phyloP scores from a whole-genome alignment of 2,888 invertebrate genomes.

The Phalera bucephala region DNA sequence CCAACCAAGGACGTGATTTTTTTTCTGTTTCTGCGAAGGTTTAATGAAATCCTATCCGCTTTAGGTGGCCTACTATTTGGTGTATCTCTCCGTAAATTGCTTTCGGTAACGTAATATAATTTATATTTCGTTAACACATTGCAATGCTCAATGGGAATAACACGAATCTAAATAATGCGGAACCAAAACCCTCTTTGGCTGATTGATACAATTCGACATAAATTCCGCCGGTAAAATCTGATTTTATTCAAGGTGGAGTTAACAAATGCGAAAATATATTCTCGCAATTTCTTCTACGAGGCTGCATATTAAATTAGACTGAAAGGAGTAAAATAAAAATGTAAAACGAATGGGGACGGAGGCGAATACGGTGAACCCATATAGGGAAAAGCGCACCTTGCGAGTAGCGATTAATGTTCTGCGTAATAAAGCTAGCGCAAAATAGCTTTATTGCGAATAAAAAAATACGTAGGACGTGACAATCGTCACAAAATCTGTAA shows the following conservation, averaged over 20 bases:
- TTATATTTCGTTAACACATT: background rate
- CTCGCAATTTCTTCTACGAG: slow-evolving; percentile 63
- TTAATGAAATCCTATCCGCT: slow-evolving; percentile 66
- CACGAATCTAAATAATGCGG: slow-evolving; percentile 17
- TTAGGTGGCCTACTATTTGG: slow-evolving; percentile 28
- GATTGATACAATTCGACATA: slow-evolving; percentile 44
- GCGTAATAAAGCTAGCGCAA: too few relatives aligned
- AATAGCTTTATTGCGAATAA: too few relatives aligned
- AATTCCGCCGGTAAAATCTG: slow-evolving; percentile 48
- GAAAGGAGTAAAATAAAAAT: slow-evolving; percentile 73
- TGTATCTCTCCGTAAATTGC: slow-evolving; percentile 9
- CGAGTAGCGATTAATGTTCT: slow-evolving; percentile 31
- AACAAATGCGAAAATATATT: slow-evolving; percentile 68
- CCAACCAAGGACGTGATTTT: slow-evolving; percentile 62
- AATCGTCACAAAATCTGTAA: too few relatives aligned
- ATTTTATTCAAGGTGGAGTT: slow-evolving; percentile 60
- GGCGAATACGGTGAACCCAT: slow-evolving; percentile 51
- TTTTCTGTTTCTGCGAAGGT: slow-evolving; percentile 52
- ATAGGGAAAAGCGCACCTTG: slow-evolving; percentile 34
- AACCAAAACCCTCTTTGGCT: slow-evolving; percentile 24
- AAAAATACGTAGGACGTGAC: too few relatives aligned
- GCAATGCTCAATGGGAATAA: slow-evolving; percentile 23
- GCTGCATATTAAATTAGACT: slow-evolving; percentile 74
- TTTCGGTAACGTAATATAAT: slow-evolving; percentile 2
- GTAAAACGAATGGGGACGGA: slow-evolving; percentile 61